phyloP scores from a whole-genome alignment of 2,797 vertebrate genomes.

The Hydrocynus forskahlii region DNA sequence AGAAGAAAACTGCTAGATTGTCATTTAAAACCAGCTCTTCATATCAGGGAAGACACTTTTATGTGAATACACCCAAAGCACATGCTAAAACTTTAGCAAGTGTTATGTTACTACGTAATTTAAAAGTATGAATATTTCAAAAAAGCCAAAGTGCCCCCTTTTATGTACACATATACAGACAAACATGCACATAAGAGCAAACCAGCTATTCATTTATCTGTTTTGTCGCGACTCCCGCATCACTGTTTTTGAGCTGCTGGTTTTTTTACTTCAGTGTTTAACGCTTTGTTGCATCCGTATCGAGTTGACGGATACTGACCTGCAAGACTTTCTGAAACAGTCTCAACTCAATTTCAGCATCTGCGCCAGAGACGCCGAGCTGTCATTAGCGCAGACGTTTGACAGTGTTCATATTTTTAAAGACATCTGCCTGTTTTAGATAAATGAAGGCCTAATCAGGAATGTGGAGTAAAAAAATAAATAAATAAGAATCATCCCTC shows the following conservation, averaged over 20 bases:
- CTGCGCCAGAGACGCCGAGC: slow-evolving; percentile 45
- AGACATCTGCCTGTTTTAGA: slow-evolving; percentile 70
- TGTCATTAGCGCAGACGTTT: slow-evolving; percentile 64
- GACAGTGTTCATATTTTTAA: slow-evolving; percentile 63
- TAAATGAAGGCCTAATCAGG: slow-evolving; percentile 56
- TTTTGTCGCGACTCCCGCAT: not conserved
- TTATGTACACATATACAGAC: not conserved
- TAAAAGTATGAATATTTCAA: no score
- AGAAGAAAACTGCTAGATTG: not conserved
- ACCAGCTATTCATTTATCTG: not conserved
- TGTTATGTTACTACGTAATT: not conserved
- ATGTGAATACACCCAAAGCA: not conserved
- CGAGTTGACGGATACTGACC: slow-evolving; percentile 12
- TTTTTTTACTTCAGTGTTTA: not conserved
- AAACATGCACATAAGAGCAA: not conserved
- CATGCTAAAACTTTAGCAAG: no score
- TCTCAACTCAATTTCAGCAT: slow-evolving; percentile 1
- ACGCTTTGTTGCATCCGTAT: slow-evolving; percentile 10
- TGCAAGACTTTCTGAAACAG: slow-evolving; percentile 5
- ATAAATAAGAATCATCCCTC: slow-evolving; percentile 35
- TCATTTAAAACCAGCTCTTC: not conserved
- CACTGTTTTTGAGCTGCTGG: not conserved
- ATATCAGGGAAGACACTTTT: not conserved
- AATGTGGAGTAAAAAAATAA: slow-evolving; percentile 48
- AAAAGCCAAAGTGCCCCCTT: not conserved